These are phyloP conservation scores for Cathartes aura DNA, from an alignment of 2,113 vertebrate genomes.

Conservation along the genomic window DNA sequence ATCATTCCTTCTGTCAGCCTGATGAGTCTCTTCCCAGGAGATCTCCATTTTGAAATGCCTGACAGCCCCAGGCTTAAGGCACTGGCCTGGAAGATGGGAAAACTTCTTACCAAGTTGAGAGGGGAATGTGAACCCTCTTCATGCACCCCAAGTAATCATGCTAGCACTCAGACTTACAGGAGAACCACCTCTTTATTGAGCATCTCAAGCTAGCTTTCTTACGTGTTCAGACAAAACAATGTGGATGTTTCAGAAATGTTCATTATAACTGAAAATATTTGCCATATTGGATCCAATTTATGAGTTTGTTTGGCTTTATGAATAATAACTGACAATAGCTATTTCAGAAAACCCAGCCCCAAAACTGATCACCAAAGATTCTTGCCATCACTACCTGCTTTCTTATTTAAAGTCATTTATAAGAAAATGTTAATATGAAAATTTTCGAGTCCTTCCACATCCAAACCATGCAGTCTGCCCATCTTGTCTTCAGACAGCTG, in stretches of 20 bases:
- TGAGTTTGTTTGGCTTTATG: not conserved
- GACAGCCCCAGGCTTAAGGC: not conserved
- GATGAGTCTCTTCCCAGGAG: not conserved
- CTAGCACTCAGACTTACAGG: not conserved
- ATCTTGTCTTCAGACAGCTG: not conserved
- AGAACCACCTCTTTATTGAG: not conserved
- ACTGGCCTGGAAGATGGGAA: not conserved
- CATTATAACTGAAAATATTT: not conserved
- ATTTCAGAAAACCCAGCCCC: not conserved
- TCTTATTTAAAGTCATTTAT: not conserved
- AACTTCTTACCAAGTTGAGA: not conserved
- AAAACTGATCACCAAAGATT: not conserved
- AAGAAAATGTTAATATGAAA: not conserved
- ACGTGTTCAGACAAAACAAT: not conserved
- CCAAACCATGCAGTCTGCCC: fast-evolving
- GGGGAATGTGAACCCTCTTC: not conserved
- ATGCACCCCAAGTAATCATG: too few relatives aligned
- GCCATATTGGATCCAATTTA: not conserved
- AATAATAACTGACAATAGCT: not conserved
- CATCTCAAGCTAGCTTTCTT: not conserved
- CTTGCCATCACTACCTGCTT: not conserved
- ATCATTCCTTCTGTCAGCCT: not conserved
- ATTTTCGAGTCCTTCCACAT: not conserved
- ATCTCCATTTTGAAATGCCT: not conserved
- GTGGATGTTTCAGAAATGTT: not conserved